These are phyloP conservation scores for Coreoperca whiteheadi DNA, from an alignment of 2,113 vertebrate species.

Conservation along the genomic window DNA sequence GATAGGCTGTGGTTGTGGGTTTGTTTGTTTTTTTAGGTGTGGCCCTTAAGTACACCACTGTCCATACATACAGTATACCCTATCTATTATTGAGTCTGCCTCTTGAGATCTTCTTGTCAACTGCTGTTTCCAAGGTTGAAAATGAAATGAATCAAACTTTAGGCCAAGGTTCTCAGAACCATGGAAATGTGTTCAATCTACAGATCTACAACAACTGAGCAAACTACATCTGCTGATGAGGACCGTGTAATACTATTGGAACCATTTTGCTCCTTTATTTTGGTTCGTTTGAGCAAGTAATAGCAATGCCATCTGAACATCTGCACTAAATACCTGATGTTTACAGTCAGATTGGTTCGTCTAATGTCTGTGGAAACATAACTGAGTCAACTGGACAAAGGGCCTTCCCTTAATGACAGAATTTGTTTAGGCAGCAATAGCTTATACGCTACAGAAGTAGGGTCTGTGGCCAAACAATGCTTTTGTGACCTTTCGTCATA, in stretches of 20 bases:
- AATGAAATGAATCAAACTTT: not conserved
- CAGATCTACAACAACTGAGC: not conserved
- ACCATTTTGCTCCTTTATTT: not conserved
- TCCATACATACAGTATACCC: not conserved
- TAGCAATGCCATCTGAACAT: not conserved
- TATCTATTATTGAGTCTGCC: not conserved
- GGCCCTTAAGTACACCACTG: not conserved
- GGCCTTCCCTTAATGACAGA: not conserved
- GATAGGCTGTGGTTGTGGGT: not conserved
- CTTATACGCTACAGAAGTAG: not conserved
- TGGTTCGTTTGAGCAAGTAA: constrained; percentile 9
- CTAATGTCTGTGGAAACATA: not conserved
- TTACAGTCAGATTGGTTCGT: not conserved
- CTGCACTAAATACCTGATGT: not conserved
- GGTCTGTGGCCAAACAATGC: too few species aligned
- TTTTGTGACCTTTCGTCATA: too few species aligned
- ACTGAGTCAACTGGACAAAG: not conserved
- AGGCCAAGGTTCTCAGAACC: not conserved
- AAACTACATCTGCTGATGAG: not conserved
- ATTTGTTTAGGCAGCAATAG: not conserved
- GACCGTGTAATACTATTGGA: not conserved
- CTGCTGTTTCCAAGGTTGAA: not conserved
- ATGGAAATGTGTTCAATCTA: not conserved
- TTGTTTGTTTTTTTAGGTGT: not conserved
- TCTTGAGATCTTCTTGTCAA: not conserved